Conservation (phyloP, 2,797 vertebrate species). For the Yasuhikotakia modesta region DNA sequence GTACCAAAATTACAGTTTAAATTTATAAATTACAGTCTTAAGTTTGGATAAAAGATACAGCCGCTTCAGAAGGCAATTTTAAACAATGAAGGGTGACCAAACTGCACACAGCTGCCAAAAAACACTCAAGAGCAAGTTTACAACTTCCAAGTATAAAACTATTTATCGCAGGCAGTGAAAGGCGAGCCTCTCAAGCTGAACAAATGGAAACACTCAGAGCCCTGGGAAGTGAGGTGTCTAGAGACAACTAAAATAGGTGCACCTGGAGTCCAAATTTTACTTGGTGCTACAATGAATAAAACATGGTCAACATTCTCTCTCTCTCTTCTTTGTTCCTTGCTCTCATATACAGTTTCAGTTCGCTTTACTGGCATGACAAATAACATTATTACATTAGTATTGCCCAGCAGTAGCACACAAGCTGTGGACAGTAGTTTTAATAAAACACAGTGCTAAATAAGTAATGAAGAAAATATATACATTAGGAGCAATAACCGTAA, state of each 20-base stretch:
- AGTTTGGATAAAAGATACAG: conserved; percentile 53
- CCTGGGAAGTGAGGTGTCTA: conserved; percentile 50
- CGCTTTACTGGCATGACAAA: conserved; percentile 46
- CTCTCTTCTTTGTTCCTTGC: neutral
- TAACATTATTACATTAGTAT: conserved; percentile 50
- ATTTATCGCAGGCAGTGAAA: conserved; percentile 59
- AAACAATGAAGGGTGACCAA: conserved; percentile 26
- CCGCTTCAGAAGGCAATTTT: conserved; percentile 39
- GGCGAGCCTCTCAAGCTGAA: conserved; percentile 49
- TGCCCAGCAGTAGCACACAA: conserved; percentile 44
- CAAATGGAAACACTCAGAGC: conserved; percentile 49
- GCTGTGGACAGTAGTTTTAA: conserved; percentile 20
- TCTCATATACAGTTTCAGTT: conserved; percentile 39
- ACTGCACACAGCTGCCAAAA: conserved; percentile 58
- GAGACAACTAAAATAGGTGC: conserved; percentile 49
- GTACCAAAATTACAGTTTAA: conserved; percentile 39
- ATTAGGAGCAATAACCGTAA: conserved; percentile 20
- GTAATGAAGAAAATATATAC: neutral
- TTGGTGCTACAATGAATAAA: conserved; percentile 55
- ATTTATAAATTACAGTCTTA: conserved; percentile 43
- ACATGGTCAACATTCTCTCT: conserved; percentile 34
- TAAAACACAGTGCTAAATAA: conserved; percentile 25
- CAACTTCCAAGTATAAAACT: conserved; percentile 63
- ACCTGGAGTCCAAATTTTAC: conserved; percentile 58
- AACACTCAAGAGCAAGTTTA: conserved; percentile 59